A percentile compares a stretch with the other conserved stretches of the same genome.
phyloP scores from a whole-genome alignment of 2,113 vertebrate species.

The Oreochromis tanganicae region DNA sequence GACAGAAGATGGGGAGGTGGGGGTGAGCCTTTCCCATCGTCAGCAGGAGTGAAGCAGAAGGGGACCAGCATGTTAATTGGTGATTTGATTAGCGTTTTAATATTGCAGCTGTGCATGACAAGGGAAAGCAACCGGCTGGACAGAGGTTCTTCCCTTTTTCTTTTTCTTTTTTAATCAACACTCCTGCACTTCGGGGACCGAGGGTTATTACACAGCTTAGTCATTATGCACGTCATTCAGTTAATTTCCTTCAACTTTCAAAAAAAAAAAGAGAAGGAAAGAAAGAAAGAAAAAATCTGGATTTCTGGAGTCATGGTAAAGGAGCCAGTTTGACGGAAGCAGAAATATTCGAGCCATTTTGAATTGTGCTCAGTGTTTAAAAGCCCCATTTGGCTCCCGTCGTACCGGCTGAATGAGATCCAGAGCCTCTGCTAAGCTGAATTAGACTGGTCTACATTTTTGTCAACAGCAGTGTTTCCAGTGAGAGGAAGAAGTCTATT shows the following conservation, averaged over 20 bases:
- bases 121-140: background rate
- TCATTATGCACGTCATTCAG: background rate
- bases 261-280: background rate
- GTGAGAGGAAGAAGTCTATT: background rate
- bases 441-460: background rate
- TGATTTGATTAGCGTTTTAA: conserved; percentile 71
- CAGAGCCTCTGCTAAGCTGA: background rate
- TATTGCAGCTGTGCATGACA: conserved; percentile 65
- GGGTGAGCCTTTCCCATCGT: conserved; percentile 36
- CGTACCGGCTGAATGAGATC: background rate
- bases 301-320: background rate
- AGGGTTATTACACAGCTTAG: background rate
- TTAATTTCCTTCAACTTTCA: background rate
- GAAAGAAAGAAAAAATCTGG: background rate
- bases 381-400: conserved; percentile 12
- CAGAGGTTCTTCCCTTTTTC: background rate
- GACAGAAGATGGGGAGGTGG: background rate
- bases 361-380: background rate
- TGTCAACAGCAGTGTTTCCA: background rate
- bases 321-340: background rate
- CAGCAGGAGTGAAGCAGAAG: conserved; percentile 55
- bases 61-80: conserved; percentile 66
- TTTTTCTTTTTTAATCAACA: background rate
- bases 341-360: background rate
- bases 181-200: background rate